A percentile compares a stretch with the other conserved stretches of the same genome.
phyloP scores from a whole-genome alignment of 2,888 invertebrate species.

The Zeuzera pyrina region DNA sequence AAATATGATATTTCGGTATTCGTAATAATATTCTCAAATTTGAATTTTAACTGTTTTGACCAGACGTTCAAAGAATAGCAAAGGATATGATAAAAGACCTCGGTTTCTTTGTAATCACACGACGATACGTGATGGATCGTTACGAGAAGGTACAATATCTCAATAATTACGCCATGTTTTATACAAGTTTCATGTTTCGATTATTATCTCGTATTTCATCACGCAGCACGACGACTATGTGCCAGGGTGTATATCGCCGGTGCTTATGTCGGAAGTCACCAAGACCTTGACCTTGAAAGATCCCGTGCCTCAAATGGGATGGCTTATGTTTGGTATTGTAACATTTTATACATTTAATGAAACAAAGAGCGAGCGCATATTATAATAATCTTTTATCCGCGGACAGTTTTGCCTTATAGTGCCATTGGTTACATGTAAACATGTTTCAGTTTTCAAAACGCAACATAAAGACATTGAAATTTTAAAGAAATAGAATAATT shows the following conservation, averaged over 20 bases:
- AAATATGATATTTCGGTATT: too few relatives aligned
- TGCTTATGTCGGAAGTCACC: slow-evolving; percentile 47
- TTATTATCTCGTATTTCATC: too few relatives aligned
- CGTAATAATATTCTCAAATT: too few relatives aligned
- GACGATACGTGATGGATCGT: slow-evolving; percentile 52
- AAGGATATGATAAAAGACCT: slow-evolving; percentile 49
- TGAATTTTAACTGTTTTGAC: slow-evolving; percentile 8
- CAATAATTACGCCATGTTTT: too few relatives aligned
- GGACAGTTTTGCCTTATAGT: background rate
- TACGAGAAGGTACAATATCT: slow-evolving; percentile 45
- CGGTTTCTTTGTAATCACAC: slow-evolving; percentile 51
- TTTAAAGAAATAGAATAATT: too few relatives aligned
- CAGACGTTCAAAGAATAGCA: slow-evolving; percentile 40
- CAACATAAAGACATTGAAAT: too few relatives aligned
- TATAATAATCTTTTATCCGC: background rate
- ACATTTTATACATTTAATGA: background rate
- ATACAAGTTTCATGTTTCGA: too few relatives aligned
- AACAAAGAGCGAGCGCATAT: background rate
- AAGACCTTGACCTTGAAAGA: slow-evolving; percentile 37
- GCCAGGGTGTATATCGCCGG: slow-evolving; percentile 41
- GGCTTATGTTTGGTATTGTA: slow-evolving; percentile 57
- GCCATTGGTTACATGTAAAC: background rate
- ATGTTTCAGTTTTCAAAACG: too few relatives aligned
- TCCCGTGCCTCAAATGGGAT: slow-evolving; percentile 47
- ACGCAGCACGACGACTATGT: slow-evolving; percentile 51